Conservation (phyloP, 1,140 invertebrate genomes). For the Drosophila obscura region DNA sequence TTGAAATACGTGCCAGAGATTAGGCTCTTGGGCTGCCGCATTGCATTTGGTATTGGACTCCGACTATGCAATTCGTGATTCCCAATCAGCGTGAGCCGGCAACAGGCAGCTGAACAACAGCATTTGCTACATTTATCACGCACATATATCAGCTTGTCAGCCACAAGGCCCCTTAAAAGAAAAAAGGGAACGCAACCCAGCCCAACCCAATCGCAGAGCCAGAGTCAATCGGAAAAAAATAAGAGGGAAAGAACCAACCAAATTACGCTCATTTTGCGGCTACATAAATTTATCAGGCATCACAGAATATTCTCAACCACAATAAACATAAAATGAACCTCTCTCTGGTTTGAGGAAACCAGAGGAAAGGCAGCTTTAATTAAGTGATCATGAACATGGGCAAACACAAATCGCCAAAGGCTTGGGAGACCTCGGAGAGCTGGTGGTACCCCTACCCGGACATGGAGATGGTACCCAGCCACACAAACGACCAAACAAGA, state of each 20-base stretch:
- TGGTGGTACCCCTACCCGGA: conserved; percentile 24
- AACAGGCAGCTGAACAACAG: conserved; percentile 23
- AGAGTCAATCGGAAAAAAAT: no score
- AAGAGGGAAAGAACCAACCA: conserved; percentile 57
- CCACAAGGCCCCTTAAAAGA: conserved; percentile 34
- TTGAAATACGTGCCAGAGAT: conserved; percentile 24
- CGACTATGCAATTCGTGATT: conserved; percentile 48
- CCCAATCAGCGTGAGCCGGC: conserved; percentile 60
- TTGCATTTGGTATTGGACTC: conserved; percentile 35
- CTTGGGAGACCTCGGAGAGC: conserved; percentile 5
- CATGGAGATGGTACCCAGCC: conserved; percentile 12
- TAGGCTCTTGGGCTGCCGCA: conserved; percentile 7
- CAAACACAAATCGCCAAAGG: conserved; percentile 63
- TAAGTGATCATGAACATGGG: conserved; percentile 76
- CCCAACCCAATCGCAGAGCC: background rate
- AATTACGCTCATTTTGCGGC: conserved; percentile 78
- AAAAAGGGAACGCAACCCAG: conserved; percentile 2
- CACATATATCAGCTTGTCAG: conserved; percentile 80
- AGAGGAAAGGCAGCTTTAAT: conserved; percentile 60
- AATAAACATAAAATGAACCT: conserved; percentile 56
- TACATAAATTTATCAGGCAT: conserved; percentile 77
- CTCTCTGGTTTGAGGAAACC: conserved; percentile 16
- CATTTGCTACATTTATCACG: conserved; percentile 71
- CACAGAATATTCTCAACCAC: conserved; percentile 35
- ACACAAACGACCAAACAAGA: conserved; percentile 63